Percentiles rank a stretch among this genome's conserved stretches.
These are phyloP conservation scores for Echeneis naucrates DNA, from an alignment of 2,797 vertebrate species.

Conservation along the genomic window DNA sequence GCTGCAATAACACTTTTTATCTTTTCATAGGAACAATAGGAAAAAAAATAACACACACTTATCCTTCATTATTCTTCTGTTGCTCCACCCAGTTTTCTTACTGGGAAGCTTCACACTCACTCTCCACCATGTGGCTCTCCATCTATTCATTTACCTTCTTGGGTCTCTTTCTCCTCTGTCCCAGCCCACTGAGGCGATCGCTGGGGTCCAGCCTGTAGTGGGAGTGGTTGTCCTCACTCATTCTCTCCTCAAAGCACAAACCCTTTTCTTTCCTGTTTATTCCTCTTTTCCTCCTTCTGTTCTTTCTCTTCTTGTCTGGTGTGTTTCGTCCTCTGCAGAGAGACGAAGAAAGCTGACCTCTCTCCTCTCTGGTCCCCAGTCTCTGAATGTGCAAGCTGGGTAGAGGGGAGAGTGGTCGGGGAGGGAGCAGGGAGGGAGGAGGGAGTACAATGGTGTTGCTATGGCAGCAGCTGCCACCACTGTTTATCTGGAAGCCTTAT, in stretches of 20 bases:
- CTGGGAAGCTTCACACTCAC: slow-evolving; percentile 12
- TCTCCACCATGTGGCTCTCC: slow-evolving; percentile 33
- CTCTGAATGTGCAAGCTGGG: slow-evolving; percentile 73
- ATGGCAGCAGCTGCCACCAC: slow-evolving; percentile 92
- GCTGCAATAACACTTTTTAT: slow-evolving; percentile 1
- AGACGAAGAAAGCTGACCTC: slow-evolving; percentile 67
- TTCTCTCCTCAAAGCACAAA: slow-evolving; percentile 58
- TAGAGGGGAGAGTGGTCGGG: slow-evolving; percentile 63
- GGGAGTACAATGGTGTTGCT: slow-evolving; percentile 87
- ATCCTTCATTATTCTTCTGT: slow-evolving; percentile 13
- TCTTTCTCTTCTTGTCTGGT: slow-evolving; percentile 38
- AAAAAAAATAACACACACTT: not conserved
- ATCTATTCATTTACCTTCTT: slow-evolving; percentile 88
- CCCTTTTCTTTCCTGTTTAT: slow-evolving; percentile 21
- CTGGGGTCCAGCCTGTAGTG: slow-evolving; percentile 89
- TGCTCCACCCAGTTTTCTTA: slow-evolving; percentile 12
- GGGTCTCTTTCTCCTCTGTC: slow-evolving; percentile 89
- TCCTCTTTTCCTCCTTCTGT: slow-evolving; percentile 28
- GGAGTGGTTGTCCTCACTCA: slow-evolving; percentile 91
- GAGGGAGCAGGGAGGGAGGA: slow-evolving; percentile 57
- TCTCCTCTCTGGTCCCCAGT: slow-evolving; percentile 76
- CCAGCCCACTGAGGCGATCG: slow-evolving; percentile 89
- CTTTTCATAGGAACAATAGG: not conserved
- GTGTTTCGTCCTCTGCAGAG: slow-evolving; percentile 55
- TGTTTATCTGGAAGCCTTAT: slow-evolving; percentile 88